Conservation (phyloP, 2,888 invertebrate genomes). For the Scotopteryx bipunctaria region DNA sequence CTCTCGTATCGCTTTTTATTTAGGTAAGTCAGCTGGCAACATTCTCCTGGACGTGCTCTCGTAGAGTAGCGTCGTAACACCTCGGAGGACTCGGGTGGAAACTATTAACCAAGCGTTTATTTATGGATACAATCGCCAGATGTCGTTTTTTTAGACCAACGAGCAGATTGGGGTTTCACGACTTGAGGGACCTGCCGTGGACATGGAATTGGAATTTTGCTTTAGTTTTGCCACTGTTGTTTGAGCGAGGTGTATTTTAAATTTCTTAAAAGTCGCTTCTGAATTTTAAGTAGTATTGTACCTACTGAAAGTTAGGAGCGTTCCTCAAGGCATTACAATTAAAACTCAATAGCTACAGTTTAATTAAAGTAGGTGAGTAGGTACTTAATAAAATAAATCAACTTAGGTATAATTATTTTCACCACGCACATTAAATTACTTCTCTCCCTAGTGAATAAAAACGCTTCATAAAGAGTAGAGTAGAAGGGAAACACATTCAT, state of each 20-base stretch:
- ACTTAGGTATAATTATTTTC: not conserved
- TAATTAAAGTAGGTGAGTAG: too few relatives aligned
- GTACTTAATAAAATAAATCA: not conserved
- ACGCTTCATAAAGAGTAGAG: not conserved
- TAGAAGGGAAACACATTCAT: not conserved
- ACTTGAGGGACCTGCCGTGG: too few relatives aligned
- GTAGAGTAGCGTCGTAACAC: slow-evolving; percentile 23
- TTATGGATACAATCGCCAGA: slow-evolving; percentile 31
- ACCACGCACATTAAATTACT: not conserved
- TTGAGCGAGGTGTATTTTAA: too few relatives aligned
- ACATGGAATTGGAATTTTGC: too few relatives aligned
- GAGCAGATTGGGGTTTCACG: slow-evolving; percentile 11
- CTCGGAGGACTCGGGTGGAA: slow-evolving; percentile 31
- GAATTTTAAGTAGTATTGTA: too few relatives aligned
- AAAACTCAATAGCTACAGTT: too few relatives aligned
- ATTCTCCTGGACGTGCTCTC: slow-evolving; percentile 8
- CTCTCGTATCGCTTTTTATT: too few relatives aligned
- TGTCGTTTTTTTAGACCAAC: slow-evolving; percentile 28
- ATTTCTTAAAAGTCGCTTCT: too few relatives aligned
- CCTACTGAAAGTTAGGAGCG: too few relatives aligned
- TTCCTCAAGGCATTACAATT: too few relatives aligned
- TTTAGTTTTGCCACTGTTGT: too few relatives aligned
- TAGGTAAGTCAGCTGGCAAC: slow-evolving; percentile 21
- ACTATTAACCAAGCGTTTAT: slow-evolving; percentile 38
- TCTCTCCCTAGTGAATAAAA: not conserved